phyloP scores from a whole-genome alignment of 1,140 invertebrate species.

The Leptoteleia sp. region DNA sequence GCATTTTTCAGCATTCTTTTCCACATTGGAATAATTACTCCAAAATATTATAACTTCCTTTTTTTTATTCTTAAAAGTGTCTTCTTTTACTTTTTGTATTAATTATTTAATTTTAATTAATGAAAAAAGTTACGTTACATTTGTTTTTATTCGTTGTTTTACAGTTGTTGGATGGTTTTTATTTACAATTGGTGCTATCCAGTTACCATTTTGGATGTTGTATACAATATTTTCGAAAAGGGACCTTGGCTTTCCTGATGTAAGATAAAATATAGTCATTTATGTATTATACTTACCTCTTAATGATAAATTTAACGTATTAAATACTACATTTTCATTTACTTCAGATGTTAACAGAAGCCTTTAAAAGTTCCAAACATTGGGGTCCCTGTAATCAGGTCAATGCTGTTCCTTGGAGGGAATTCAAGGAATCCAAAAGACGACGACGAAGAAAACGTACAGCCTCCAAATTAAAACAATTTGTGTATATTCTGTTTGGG shows the following conservation, averaged over 20 bases:
- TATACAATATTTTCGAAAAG: conserved; percentile 79
- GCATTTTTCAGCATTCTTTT: too few species aligned
- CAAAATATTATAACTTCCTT: too few species aligned
- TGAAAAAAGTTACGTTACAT: too few species aligned
- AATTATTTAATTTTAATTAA: too few species aligned
- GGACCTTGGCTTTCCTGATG: conserved; percentile 66
- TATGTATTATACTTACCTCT: too few species aligned
- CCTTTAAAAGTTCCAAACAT: conserved; percentile 78
- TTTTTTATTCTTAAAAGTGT: too few species aligned
- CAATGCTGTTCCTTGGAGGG: conserved; percentile 75
- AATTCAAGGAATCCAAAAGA: conserved; percentile 76
- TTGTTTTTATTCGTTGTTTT: not conserved
- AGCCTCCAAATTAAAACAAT: conserved; percentile 72
- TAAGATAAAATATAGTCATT: conserved; percentile 50
- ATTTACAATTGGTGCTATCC: conserved; percentile 81
- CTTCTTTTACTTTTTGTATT: too few species aligned
- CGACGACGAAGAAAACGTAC: conserved; percentile 74
- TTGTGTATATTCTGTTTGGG: conserved; percentile 73
- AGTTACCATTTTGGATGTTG: conserved; percentile 83
- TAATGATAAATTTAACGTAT: too few species aligned
- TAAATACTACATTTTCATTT: too few species aligned
- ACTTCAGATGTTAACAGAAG: conserved; percentile 79
- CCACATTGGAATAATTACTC: too few species aligned
- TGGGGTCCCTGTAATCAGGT: conserved; percentile 82
- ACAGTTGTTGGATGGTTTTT: conserved; percentile 83